Percentiles rank a stretch among this genome's conserved stretches.
phyloP scores from a whole-genome alignment of 2,113 vertebrate species.

The Oryzias woworae region DNA sequence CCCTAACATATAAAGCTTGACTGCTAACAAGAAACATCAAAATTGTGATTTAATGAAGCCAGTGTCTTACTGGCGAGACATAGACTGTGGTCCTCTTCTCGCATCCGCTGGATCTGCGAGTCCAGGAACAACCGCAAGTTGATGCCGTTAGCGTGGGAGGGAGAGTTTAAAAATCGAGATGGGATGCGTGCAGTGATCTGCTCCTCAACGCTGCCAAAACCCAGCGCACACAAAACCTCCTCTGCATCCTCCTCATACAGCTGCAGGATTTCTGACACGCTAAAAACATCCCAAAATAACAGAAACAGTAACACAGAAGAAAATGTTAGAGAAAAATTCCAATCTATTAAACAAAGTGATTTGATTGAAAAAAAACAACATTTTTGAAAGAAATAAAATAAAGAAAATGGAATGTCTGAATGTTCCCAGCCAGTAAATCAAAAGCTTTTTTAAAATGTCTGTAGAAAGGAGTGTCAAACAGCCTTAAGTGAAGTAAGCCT shows the following conservation, averaged over 20 bases:
- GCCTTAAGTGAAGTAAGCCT: constrained; percentile 1
- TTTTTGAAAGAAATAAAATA: too few species aligned
- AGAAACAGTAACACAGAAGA: rapidly evolving
- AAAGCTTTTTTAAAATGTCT: not conserved
- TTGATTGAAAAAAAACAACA: too few species aligned
- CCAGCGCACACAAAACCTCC: constrained; percentile 84
- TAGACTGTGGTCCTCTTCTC: constrained; percentile 87
- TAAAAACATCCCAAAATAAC: constrained; percentile 27
- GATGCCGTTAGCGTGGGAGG: constrained; percentile 86
- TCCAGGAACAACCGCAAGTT: constrained; percentile 90
- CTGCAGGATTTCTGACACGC: constrained; percentile 82
- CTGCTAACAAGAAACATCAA: not conserved
- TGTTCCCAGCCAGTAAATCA: too few species aligned
- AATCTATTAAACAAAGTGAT: not conserved
- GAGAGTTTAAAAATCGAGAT: constrained; percentile 85
- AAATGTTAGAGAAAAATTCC: not conserved
- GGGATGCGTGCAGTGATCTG: constrained; percentile 83
- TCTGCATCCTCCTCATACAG: constrained; percentile 84
- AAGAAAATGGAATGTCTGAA: too few species aligned
- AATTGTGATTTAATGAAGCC: not conserved
- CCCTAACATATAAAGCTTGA: not conserved
- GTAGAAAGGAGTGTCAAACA: too few species aligned
- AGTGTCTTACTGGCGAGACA: constrained; percentile 84
- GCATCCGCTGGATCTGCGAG: constrained; percentile 81
- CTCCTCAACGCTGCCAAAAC: constrained; percentile 83